A percentile compares a stretch with the other conserved stretches of the same genome.
Conservation (phyloP, 2,113 vertebrate species). For the Dunckerocampus dactyliophorus region DNA sequence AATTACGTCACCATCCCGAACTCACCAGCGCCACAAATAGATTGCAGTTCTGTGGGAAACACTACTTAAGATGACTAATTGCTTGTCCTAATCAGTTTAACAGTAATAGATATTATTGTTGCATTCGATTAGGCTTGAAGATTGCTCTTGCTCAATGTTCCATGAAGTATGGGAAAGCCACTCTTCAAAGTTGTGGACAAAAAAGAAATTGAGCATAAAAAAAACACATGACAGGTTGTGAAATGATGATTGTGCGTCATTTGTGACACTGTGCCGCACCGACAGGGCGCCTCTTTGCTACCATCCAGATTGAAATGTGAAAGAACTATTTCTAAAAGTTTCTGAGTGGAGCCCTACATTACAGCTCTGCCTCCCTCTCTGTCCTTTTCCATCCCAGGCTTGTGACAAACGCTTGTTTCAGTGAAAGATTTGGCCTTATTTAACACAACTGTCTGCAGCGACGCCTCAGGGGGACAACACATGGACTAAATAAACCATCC, state of each 20-base stretch:
- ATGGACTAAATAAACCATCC: constrained; percentile 20
- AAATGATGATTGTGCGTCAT: not conserved
- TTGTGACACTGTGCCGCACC: not conserved
- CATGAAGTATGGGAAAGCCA: too few species aligned
- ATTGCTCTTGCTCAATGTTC: not conserved
- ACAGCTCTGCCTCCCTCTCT: not conserved
- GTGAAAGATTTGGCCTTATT: constrained; percentile 25
- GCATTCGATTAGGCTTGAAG: not conserved
- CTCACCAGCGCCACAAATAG: too few species aligned
- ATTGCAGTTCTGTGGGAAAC: too few species aligned
- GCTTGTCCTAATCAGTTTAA: too few species aligned
- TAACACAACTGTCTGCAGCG: constrained; percentile 25
- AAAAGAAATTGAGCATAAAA: not conserved
- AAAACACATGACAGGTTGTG: constrained; percentile 1
- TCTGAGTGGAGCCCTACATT: not conserved
- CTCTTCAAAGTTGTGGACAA: not conserved
- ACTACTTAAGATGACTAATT: too few species aligned
- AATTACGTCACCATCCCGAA: too few species aligned
- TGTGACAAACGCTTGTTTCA: constrained; percentile 6
- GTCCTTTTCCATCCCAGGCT: not conserved
- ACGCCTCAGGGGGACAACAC: constrained; percentile 15
- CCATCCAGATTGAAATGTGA: not conserved
- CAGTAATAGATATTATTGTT: too few species aligned
- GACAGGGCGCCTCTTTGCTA: not conserved
- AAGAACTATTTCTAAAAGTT: not conserved